Conservation (phyloP, 2,113 vertebrate genomes). For the Oncorhynchus clarkii region DNA sequence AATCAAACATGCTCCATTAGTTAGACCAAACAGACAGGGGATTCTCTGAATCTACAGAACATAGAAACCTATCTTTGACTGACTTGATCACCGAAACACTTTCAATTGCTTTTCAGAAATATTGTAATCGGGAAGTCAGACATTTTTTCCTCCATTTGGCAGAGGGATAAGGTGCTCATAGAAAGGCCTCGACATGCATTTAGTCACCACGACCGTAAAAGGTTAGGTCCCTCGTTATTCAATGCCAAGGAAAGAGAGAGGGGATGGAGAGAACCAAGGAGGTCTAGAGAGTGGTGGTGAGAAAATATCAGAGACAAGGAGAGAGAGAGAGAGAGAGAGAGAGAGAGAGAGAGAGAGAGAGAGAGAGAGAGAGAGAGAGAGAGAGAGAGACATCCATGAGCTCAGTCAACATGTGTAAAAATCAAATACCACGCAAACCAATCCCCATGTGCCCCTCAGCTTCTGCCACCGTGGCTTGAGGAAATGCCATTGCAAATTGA, state of each 20-base stretch:
- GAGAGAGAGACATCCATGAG: not conserved
- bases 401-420: conserved; percentile 18
- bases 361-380: too few species aligned
- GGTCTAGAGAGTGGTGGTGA: too few species aligned
- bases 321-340: not conserved
- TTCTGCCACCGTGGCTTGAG: conserved; percentile 35
- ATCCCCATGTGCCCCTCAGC: conserved; percentile 1
- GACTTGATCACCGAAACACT: conserved; percentile 24
- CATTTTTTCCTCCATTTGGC: not conserved
- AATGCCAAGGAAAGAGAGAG: not conserved
- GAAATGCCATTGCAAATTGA: conserved; percentile 68
- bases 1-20: conserved; percentile 45
- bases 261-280: not conserved
- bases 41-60: conserved; percentile 14
- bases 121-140: conserved; percentile 31
- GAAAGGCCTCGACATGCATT: not conserved
- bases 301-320: not conserved
- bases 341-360: too few species aligned
- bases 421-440: conserved; percentile 7
- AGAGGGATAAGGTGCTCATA: not conserved
- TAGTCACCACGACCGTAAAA: not conserved
- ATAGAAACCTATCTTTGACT: conserved; percentile 8
- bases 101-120: conserved; percentile 35
- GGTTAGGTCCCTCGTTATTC: too few species aligned
- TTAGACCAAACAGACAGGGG: conserved; percentile 41